Evolutionary conservation across 2,797 vertebrate genomes (phyloP), one percentile per base, ranked within the genome.

Genomic region (Octomys mimax): DNA sequence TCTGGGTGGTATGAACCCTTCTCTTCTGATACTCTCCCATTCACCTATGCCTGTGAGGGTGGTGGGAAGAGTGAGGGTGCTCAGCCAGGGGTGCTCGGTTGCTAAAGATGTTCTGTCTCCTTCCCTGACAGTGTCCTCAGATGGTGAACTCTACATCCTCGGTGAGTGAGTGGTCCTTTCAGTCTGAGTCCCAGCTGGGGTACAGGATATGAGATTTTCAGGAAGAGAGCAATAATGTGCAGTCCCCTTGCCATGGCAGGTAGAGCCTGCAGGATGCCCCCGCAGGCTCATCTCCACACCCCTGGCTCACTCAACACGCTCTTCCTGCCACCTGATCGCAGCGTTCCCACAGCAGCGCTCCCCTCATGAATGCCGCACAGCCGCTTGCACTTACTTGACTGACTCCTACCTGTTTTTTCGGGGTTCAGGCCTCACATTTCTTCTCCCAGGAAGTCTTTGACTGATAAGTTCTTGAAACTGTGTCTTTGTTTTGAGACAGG

Each of bases 151-250:
- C 89, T 98, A 88, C 0, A 66, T 98, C 91, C 88, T 98, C 0
- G 99, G 98, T 99, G 97, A 98, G 98, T 96, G 89, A 98, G 98
- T 96, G 89, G 79, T 71, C 57, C 9, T 57, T 36, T 95, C 39
- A 49, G n/a, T 89, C 13, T 19, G 62, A 68, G 42, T 90, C 21
- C 71, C 42, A 59, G 36, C 10, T 66, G 64, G 87, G 92, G 28
- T 8, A 13, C 6, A 14, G 33, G 87, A 46, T 16, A n/a, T 66
- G 57, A 49, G 39, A 70, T 31, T 54, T 89, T n/a, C 54, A 79
- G 73, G 39, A 28, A 89, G 42, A 85, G 42, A 68, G 83, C 59
- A 81, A 24, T 33, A 49, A 33, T 31, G 26, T 88, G 42, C 75
- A 68, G 49, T 88, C n/a, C 33, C 21, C 31, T 68, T 52, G 42